phyloP scores from a whole-genome alignment of 2,113 vertebrate genomes.

The Picathartes gymnocephalus region DNA sequence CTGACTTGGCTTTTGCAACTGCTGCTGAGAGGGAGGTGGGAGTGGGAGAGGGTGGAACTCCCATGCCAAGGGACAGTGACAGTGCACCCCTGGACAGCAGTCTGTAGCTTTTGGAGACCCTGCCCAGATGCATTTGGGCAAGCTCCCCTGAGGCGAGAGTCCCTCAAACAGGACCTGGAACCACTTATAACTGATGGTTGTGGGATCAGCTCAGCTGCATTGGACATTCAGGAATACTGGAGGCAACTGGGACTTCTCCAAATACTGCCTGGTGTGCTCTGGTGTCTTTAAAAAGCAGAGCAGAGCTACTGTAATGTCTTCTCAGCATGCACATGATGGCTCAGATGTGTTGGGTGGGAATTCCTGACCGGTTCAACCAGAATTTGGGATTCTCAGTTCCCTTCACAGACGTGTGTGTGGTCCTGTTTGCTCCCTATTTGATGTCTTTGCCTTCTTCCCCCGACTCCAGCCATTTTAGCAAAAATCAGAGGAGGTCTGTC shows the following conservation, averaged over 20 bases:
- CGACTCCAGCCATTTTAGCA: background rate
- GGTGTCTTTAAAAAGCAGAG: background rate
- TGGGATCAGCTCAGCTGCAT: background rate
- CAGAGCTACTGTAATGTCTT: fast-evolving
- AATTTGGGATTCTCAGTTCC: background rate
- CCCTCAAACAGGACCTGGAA: background rate
- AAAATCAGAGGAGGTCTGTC: background rate
- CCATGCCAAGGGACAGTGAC: fast-evolving
- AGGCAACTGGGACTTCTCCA: background rate
- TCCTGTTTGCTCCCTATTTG: background rate
- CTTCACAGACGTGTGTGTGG: background rate
- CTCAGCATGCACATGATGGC: background rate
- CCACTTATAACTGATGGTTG: background rate
- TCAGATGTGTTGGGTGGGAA: background rate
- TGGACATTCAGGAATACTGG: background rate
- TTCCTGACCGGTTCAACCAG: background rate
- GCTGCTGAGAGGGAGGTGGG: background rate
- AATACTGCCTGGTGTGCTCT: background rate
- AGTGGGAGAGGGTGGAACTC: background rate
- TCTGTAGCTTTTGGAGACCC: background rate
- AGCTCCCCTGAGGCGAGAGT: background rate
- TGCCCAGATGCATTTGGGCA: background rate
- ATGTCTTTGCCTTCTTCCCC: background rate
- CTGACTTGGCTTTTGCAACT: background rate
- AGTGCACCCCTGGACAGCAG: no score